phyloP scores from a whole-genome alignment of 2,888 invertebrate genomes.

The Troglohyphantes excavatus region DNA sequence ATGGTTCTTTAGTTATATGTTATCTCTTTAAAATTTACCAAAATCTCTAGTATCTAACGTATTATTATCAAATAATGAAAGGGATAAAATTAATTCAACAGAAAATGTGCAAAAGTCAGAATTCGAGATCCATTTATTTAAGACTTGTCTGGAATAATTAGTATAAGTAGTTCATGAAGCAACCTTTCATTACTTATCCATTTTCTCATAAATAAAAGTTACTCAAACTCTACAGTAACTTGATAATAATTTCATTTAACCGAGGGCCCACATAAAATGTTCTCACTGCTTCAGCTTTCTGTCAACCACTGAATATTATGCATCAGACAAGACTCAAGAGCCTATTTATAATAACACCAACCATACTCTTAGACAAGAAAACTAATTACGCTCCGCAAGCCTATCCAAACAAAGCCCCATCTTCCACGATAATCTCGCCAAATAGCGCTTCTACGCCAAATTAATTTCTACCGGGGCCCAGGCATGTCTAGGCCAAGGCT shows the following conservation, averaged over 20 bases:
- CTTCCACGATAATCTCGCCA: constrained; percentile 55
- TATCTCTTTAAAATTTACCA: too few species aligned
- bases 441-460: constrained; percentile 63
- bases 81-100: too few species aligned
- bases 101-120: too few species aligned
- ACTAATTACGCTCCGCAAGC: constrained; percentile 48
- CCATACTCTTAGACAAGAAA: constrained; percentile 19
- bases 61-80: too few species aligned
- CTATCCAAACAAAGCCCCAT: constrained; percentile 30
- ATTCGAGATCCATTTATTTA: too few species aligned
- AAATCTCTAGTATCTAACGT: too few species aligned
- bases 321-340: background rate
- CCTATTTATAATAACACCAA: background rate
- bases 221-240: background rate
- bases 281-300: background rate
- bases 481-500: constrained; percentile 2
- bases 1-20: too few species aligned
- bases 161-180: too few species aligned
- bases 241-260: background rate
- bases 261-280: background rate
- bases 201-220: background rate
- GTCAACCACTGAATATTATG: background rate
- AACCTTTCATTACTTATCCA: too few species aligned
- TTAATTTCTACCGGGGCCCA: constrained; percentile 42
- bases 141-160: too few species aligned